Evolutionary conservation across 2,113 vertebrate genomes (phyloP), one percentile per base, ranked within the genome.

Genomic region (Heterotilapia buettikoferi): DNA sequence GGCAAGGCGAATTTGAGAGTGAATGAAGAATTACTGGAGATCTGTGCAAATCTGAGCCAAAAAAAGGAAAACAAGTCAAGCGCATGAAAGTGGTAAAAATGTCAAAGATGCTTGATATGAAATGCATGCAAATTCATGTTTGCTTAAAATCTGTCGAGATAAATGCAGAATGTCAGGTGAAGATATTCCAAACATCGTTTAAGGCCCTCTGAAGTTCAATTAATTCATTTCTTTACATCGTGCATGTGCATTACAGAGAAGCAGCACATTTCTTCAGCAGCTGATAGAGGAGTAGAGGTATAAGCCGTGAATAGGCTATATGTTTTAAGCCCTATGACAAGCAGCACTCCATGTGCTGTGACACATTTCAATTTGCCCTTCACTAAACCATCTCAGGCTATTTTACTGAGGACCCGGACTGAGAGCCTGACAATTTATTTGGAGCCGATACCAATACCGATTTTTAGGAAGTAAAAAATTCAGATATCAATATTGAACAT

Each of bases 61-160:
- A 78, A 88, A 83, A 85, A 38, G 84, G 29, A 5, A 66, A 68
- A 68, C 73, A 63, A 76, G 61, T 57, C 79, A 29, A 85, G 84
- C 53, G 18, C 29, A 33, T 87, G 53, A 76, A 71, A 85, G 71
- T 78, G 59, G 88, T 83, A 71, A 90, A 66, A 86, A 89, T 80
- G 71, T 92, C 84, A 85, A 57, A 81, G 54, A 56, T 84, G 43
- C 6, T 86, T 71, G 63, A 90, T 81, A 88, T 88, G 71, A 86
- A 76, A 86, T 86, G 14, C 16, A 4, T 82, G 79, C 82, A 86
- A 54, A 88, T 83, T 66, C n/a, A 43, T 11, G n/a, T 90, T 91
- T 56, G 29, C 63, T 89, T 91, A 84, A 91, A 90, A 79, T 87
- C 88, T 82, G 73, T 73, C 19, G n/a, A 61, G 81, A 89, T 86